Evolutionary conservation across 2,888 invertebrate genomes (phyloP), one percentile per base, ranked within the genome.

Genomic region (Andrena hattorfiana): DNA sequence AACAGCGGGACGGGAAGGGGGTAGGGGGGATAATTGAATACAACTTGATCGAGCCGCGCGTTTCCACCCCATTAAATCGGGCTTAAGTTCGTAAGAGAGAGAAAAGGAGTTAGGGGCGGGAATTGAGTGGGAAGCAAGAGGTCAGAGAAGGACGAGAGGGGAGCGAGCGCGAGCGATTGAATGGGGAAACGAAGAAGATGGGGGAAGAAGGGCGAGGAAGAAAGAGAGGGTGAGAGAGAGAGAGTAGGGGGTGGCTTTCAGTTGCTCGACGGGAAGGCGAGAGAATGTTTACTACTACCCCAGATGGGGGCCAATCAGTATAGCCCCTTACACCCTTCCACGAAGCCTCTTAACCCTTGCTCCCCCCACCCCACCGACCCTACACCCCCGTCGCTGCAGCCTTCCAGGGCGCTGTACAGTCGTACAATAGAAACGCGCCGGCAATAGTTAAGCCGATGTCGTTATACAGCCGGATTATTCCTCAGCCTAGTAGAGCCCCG

Each of bases 61-160:
- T 94, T 94, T 94, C 93, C 92, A 93, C 92, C 92, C 93, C 93
- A 94, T 94, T 94, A 93, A 94, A 94, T 93, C 92, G 92, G 92
- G 92, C 93, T 94, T 93, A 93, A 93, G 93, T 93, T 92, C 90
- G 85, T 82, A 83, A 84, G 83, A 77, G 87, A 66, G 81, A 73
- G 85, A 81, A 71, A 75, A 79, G 74, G 81, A 77, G 76, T 54
- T 56, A 73, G 81, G 74, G 70, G 85, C 54, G 68, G 81, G 83
- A 78, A 77, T 63, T 30, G 72, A 75, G 77, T 26, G 75, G 81
- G 70, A 81, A 77, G 74, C 63, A 56, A 68, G 64, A 63, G 56
- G 62, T 69, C 77, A 79, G 72, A 64, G 76, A 59, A 81, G 70
- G 67, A 63, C 23, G 30, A 35, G 71, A 59, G 66, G 56, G 68